Percentiles rank a stretch among this genome's conserved stretches.
These are phyloP conservation scores for Linurgus olivaceus DNA, from an alignment of 2,797 vertebrate species.

Conservation along the genomic window DNA sequence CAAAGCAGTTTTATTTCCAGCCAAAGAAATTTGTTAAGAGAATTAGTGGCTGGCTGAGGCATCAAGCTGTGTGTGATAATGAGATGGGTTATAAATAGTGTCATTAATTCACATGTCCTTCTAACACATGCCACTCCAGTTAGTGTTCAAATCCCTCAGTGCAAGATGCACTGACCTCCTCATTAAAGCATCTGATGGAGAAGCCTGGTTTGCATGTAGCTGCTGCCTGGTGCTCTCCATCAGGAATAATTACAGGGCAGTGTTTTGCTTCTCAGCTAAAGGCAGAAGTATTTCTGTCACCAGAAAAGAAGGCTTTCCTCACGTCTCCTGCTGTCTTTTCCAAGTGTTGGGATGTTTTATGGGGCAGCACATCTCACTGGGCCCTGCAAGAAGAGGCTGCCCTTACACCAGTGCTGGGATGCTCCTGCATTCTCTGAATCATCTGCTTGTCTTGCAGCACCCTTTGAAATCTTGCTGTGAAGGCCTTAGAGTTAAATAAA, in stretches of 20 bases:
- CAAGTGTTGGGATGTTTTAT: background rate
- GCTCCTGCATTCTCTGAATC: background rate
- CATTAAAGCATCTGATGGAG: background rate
- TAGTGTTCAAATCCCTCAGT: background rate
- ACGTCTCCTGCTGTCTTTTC: background rate
- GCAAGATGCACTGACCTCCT: background rate
- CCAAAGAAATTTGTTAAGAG: constrained; percentile 65
- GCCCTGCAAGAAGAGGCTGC: background rate
- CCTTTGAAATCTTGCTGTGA: background rate
- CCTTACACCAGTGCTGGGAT: background rate
- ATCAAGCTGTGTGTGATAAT: constrained; percentile 75
- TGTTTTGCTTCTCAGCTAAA: background rate
- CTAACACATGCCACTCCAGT: constrained; percentile 60
- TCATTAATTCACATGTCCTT: constrained; percentile 72
- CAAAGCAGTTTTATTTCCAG: constrained; percentile 52
- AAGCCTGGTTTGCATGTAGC: background rate
- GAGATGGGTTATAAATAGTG: constrained; percentile 77
- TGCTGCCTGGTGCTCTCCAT: background rate
- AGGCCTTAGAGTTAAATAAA: background rate
- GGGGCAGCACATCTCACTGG: background rate
- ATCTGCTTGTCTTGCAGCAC: background rate
- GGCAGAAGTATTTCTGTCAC: background rate
- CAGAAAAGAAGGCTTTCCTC: background rate
- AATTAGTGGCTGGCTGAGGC: constrained; percentile 70
- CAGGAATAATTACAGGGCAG: background rate